Base-by-base conservation (phyloP, 2,113 vertebrate genomes). In the Ahaetulla prasina region DNA sequence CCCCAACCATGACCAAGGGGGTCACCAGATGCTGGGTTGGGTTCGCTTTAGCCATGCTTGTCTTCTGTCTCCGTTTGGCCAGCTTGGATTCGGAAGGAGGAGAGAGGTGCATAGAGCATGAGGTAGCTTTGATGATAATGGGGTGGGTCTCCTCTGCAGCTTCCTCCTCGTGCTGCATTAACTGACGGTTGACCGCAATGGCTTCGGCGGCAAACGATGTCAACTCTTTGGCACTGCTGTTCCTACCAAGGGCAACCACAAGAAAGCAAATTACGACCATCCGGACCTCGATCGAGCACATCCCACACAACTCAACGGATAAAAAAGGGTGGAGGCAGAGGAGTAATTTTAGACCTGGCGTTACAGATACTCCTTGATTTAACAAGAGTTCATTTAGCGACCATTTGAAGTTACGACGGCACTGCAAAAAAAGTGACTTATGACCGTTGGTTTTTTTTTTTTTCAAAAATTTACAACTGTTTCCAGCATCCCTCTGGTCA, bases 181-280 rank as follows among this genome's bases (percentile, higher is more conserved):
- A 98, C 98, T 99, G 99, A 90, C 99, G 97, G 97, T 99, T 99
- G 96, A 99, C 97, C 16, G 99, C 99, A 25, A 99, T 98, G 94
- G 99, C 99, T 96, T 99, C 98, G 0, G 98, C 99, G 0, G 99
- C 98, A 1, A 99, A 99, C 95, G 98, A 98, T 0, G 99, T 99
- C 96, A 99, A 98, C 97, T 99, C 99, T 98, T 99, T 99, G 97
- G 99, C 98, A 97, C 98, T 98, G 98, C 98, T 99, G 98, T 98
- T 99, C 97, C 99, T 99, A 96, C 0, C 43, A 47, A 55, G 3
- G 12, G 0, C 4, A 16, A 39, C 30, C 12, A 68, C 30, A 16
- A 68, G 30, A n/a, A 6, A 30, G 57, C 55, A 11, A 39, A 18
- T 74, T 74, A 20, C 5, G 63, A 12, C 18, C 3, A 1, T 2